Evolutionary conservation across 2,113 vertebrate species (phyloP), one percentile per base, ranked within the genome.

Genomic region (Colinus virginianus): DNA sequence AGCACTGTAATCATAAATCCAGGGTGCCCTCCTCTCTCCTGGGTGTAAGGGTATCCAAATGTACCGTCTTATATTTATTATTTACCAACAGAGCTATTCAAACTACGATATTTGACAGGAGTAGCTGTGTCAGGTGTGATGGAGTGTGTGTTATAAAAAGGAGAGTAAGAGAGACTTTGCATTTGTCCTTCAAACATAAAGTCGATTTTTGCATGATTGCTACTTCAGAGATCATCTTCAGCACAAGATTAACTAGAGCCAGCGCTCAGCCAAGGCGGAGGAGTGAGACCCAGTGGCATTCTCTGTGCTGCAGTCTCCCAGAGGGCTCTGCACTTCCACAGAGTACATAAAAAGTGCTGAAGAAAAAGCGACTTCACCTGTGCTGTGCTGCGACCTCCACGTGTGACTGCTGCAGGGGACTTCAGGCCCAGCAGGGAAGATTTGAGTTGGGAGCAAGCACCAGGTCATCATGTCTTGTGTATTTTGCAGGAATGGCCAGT

Each of bases 161-260:
- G 90, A 74, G 82, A 67, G 76, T 40, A 64, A 91, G 90, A 88
- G 91, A 94, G 90, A 93, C 80, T 96, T 92, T 93, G 81, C 95
- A 88, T 97, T 97, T 69, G 94, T 96, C 97, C 97, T 98, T 97
- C 95, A 94, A 94, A 86, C 88, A 69, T 87, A 96, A 97, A 97
- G 96, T 97, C 95, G 72, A 43, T 88, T 94, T 93, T 96, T 95
- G 93, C 74, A 82, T 90, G 93, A 90, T 92, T 90, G 82, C 69
- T 96, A n/a, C 88, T 69, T 90, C 43, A 56, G 75, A 30, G 70
- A 86, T 84, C 64, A 51, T 89, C 78, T 71, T 32, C 59, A 79
- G 87, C 59, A 18, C 30, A 28, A 38, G 67, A 91, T 74, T 43
- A 71, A 61, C 78, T 36, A 28, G 53, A 75, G 59, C 56, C 55